Conservation (phyloP, 2,888 invertebrate species). For the Aspidapion aeneum region DNA sequence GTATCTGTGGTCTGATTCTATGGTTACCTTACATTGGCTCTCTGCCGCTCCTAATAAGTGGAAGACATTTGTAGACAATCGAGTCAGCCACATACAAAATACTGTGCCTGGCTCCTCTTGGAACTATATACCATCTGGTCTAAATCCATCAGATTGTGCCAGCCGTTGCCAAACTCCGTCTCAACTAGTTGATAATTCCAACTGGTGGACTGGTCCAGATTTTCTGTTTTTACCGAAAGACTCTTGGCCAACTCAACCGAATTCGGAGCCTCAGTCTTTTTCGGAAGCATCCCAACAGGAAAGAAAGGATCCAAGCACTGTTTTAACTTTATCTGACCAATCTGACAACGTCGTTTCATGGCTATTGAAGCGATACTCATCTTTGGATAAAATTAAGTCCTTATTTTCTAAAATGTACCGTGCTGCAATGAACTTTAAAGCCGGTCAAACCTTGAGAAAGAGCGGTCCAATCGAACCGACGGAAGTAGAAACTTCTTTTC, state of each 20-base stretch:
- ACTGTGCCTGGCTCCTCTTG: too few species aligned
- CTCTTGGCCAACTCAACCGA: not conserved
- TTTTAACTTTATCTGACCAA: not conserved
- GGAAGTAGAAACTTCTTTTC: not conserved
- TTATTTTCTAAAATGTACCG: not conserved
- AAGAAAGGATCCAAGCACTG: too few species aligned
- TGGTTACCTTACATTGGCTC: too few species aligned
- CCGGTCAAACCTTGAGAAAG: not conserved
- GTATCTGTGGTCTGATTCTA: too few species aligned
- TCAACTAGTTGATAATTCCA: too few species aligned
- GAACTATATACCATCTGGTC: too few species aligned
- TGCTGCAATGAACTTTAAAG: not conserved
- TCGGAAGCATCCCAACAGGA: too few species aligned
- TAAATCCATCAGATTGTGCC: too few species aligned
- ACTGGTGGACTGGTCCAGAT: not conserved
- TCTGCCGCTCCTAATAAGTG: too few species aligned
- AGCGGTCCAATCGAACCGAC: not conserved
- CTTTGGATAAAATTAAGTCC: not conserved
- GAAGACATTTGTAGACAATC: too few species aligned
- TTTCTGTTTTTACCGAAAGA: not conserved
- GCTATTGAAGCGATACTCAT: not conserved
- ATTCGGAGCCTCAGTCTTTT: not conserved
- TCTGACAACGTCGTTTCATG: not conserved
- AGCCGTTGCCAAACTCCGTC: too few species aligned
- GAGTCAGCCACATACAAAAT: too few species aligned